Evolutionary conservation across 2,797 vertebrate species (phyloP), one percentile per base, ranked within the genome.

Genomic region (Enteromius mattozi): DNA sequence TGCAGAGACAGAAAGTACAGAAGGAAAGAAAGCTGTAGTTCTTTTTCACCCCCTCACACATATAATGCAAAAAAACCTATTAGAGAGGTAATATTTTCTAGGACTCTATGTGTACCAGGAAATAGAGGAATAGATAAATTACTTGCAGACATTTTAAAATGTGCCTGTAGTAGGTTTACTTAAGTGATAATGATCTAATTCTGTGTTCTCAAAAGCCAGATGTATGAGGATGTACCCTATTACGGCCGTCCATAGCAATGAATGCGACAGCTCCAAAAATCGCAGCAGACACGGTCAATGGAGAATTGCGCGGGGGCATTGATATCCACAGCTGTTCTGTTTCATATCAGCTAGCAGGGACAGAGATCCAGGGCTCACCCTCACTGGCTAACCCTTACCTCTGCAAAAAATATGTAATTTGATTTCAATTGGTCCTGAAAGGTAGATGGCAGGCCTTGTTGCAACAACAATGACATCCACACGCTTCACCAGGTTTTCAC

Each of bases 361-460:
- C 89, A 87, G 65, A 87, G 89, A 88, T 91, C 82, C 89, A 92
- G 91, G 91, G 40, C 68, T 85, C 49, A 83, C 49, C 65, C 71
- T 85, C 21, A 8, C 51, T 68, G 84, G 88, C 88, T 88, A 90
- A 54, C 88, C 90, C 90, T 91, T 87, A 90, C 88, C 87, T 85
- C 87, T 51, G 61, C 88, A 88, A 92, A 88, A 88, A 76, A 90
- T 82, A 72, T 70, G 17, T 78, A 66, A 78, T 92, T 95, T 95
- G 94, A 95, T 88, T 93, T 88, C 93, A 92, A 95, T 95, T 84
- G 87, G 88, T 92, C 90, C 89, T 94, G 95, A 96, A 93, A 93
- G 92, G 91, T 88, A 91, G 88, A 92, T 91, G 92, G 92, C 92
- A 92, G 92, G 93, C 91, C 88, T 91, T 83, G 90, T 89, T 90